These are phyloP conservation scores for Bubo bubo DNA, from an alignment of 2,113 vertebrate genomes.

Conservation along the genomic window DNA sequence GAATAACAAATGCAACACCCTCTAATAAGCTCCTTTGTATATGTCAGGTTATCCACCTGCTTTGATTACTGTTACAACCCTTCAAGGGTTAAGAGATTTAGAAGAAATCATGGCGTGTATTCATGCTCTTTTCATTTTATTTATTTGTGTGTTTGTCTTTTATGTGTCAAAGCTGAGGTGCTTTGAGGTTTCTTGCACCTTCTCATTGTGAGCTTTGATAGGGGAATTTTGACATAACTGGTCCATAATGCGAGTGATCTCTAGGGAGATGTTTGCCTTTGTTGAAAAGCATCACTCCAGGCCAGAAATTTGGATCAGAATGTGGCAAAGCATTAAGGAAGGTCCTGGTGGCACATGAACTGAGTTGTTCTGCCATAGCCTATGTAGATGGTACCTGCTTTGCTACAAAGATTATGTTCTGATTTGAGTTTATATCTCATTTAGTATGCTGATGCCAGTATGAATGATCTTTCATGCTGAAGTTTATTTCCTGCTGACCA, in stretches of 20 bases:
- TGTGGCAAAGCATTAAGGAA: background rate
- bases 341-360: background rate
- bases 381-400: background rate
- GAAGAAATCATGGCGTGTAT: background rate
- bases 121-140: background rate
- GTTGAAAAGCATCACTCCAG: background rate
- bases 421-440: background rate
- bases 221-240: background rate
- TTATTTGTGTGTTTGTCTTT: background rate
- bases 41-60: background rate
- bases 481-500: background rate
- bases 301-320: background rate
- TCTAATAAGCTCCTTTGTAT: background rate
- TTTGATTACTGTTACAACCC: background rate
- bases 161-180: background rate
- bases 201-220: background rate
- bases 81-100: background rate
- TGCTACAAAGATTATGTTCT: background rate
- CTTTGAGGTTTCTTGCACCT: background rate
- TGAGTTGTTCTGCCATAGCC: background rate
- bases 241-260: background rate
- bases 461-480: background rate
- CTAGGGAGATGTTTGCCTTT: background rate
- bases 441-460: background rate
- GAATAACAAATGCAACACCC: background rate